A percentile compares a stretch with the other conserved stretches of the same genome.
These are phyloP conservation scores for Rhinoptilus africanus DNA, from an alignment of 2,113 vertebrate genomes.

Conservation along the genomic window DNA sequence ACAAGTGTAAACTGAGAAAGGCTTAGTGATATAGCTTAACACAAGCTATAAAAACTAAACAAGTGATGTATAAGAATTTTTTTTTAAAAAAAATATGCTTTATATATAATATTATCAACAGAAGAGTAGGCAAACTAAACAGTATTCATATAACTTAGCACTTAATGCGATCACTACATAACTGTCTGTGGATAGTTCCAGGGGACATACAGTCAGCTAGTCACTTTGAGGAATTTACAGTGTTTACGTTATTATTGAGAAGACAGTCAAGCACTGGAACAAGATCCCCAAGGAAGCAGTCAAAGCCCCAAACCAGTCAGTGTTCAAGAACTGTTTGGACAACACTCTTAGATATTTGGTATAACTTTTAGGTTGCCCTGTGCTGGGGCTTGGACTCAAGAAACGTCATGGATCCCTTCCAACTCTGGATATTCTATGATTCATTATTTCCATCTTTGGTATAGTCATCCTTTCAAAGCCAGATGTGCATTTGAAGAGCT, in stretches of 20 bases:
- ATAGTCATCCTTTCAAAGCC: neutral
- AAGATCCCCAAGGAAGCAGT: neutral
- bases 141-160: neutral
- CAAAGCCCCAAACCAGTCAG: too few species aligned
- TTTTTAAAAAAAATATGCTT: neutral
- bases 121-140: neutral
- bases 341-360: neutral
- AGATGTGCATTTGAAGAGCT: neutral
- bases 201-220: neutral
- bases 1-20: neutral
- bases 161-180: neutral
- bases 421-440: neutral
- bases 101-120: neutral
- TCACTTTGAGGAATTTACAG: neutral
- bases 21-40: neutral
- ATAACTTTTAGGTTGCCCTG: neutral
- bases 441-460: neutral
- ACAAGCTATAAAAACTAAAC: neutral
- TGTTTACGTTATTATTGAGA: neutral
- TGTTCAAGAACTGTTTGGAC: neutral
- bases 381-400: neutral
- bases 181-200: neutral
- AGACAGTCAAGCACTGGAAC: too few species aligned
- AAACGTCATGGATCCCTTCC: neutral
- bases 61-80: neutral